Evolutionary conservation across 2,888 invertebrate species (phyloP).

Genomic region (Heliconius cydno): DNA sequence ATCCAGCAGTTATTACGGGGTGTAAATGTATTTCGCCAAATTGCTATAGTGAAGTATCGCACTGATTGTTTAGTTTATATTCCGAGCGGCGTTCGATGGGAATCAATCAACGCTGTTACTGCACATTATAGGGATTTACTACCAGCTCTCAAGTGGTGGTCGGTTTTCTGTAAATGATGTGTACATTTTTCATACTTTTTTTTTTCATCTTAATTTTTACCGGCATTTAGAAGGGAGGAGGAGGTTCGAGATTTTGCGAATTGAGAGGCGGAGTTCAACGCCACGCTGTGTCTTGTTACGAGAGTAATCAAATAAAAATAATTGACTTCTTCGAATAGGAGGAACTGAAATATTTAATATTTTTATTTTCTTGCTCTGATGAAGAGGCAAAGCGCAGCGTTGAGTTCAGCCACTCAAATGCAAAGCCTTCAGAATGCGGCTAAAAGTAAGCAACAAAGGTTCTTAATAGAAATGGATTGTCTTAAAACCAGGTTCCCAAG

Average conservation of each 20-base stretch:
- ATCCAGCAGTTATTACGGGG: conserved; percentile 45
- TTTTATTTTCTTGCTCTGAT: background rate
- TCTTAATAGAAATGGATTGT: background rate
- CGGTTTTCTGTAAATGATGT: background rate
- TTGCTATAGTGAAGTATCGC: conserved; percentile 39
- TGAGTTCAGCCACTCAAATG: background rate
- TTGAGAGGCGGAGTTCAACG: too few species aligned
- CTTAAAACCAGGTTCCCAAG: background rate
- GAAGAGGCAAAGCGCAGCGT: too few species aligned
- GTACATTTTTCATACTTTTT: background rate
- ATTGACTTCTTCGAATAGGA: background rate
- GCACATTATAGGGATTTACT: conserved; percentile 37
- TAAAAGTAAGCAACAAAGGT: background rate
- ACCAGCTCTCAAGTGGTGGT: conserved; percentile 24
- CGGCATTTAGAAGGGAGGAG: too few species aligned
- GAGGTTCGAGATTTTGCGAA: too few species aligned
- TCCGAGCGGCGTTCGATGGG: conserved; percentile 30
- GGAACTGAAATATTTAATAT: background rate
- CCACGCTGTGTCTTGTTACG: too few species aligned
- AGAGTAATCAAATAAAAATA: too few species aligned
- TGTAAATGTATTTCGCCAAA: conserved; percentile 48
- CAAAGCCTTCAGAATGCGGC: background rate
- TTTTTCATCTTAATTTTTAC: too few species aligned
- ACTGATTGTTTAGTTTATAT: conserved; percentile 42
- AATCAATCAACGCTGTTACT: conserved; percentile 39